phyloP scores from a whole-genome alignment of 2,888 invertebrate genomes.

The Agrenia bidenticulata region DNA sequence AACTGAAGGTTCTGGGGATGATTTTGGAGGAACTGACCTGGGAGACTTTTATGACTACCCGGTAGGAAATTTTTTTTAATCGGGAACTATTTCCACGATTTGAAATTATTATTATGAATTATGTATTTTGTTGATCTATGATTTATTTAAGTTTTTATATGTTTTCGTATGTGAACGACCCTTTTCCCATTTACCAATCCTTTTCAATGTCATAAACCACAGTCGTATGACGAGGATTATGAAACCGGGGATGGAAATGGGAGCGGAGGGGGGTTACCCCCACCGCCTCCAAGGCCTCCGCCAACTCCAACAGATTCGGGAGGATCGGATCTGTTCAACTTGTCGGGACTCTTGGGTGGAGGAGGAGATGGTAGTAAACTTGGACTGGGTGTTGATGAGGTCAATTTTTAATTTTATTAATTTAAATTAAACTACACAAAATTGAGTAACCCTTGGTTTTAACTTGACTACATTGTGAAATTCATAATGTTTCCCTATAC shows the following conservation, averaged over 20 bases:
- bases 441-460: too few species aligned
- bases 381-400: too few species aligned
- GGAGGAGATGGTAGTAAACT: not conserved
- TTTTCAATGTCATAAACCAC: too few species aligned
- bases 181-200: too few species aligned
- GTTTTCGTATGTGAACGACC: too few species aligned
- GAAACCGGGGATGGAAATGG: slow-evolving; percentile 30
- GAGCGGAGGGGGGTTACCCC: slow-evolving; percentile 31
- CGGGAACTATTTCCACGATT: not conserved
- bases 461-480: too few species aligned
- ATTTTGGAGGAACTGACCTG: slow-evolving; percentile 26
- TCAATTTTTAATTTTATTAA: too few species aligned
- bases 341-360: not conserved
- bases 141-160: slow-evolving; percentile 19
- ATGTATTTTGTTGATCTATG: slow-evolving; percentile 17
- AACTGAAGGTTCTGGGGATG: slow-evolving; percentile 43
- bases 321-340: not conserved
- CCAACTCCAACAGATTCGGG: slow-evolving; percentile 22
- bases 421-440: too few species aligned
- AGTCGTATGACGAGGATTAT: slow-evolving; percentile 34
- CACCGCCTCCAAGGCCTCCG: slow-evolving; percentile 37
- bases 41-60: slow-evolving; percentile 41
- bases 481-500: too few species aligned
- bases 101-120: not conserved
- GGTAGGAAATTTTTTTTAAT: slow-evolving; percentile 21